Evolutionary conservation across 2,888 invertebrate species (phyloP), one percentile per base, ranked within the genome.

Genomic region (Andrena minutula): DNA sequence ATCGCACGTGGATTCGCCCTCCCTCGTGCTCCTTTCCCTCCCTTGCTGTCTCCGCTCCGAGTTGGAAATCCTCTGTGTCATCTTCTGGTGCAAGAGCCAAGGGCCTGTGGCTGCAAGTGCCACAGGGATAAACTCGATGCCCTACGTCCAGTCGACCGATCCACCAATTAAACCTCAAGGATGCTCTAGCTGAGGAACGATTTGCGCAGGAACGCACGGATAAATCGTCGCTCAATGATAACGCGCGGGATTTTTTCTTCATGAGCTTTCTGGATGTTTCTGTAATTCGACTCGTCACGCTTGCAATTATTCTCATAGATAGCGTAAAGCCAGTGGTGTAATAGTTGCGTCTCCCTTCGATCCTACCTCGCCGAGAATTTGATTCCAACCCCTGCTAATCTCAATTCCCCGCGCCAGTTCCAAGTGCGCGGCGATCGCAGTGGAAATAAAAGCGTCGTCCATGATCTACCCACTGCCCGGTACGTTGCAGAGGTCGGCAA

Each of bases 401-500:
- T 41, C 5, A 16, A 41, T 41, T 5, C 41, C 41, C 16, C 41
- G 16, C 41, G 41, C 5, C 41, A 16, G 5, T 41, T 41, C 41
- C 16, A 1, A 41, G 41, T 41, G 41, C 41, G 41, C 16, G 41
- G 16, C 16, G 16, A 16, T 16, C 41, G 41, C 41, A 16, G 10
- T 26, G 23, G 10, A 26, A 56, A 56, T 26, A 56, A 56, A 56
- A 56, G 23, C 23, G 10, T 56, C 23, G 23, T 56, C 23, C 23
- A 23, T 10, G 56, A 56, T 56, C 56, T 56, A 56, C 23, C 23
- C 23, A 23, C 56, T 20, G 56, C 1, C 26, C 10, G 23, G 10
- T 10, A 68, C 63, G 64, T 23, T 85, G 80, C 85, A 85, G 87
- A 88, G 88, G 87, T 85, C 88, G 88, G 82, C 80, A 88, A 88